Percentiles rank a stretch among this genome's conserved stretches.
phyloP scores from a whole-genome alignment of 2,888 invertebrate species.

The Cheiracanthium punctorium region DNA sequence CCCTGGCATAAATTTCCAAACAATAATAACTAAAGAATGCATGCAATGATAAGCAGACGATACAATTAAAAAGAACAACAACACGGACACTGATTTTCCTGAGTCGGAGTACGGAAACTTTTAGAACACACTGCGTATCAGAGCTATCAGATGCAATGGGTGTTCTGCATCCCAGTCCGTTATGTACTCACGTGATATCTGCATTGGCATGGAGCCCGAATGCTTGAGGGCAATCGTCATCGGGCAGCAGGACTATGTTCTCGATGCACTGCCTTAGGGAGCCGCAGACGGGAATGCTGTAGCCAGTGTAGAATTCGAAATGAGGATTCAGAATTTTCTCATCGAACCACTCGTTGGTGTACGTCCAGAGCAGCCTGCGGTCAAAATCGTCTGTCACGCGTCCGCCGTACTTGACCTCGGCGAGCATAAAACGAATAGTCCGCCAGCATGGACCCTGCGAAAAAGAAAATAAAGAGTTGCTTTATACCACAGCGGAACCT shows the following conservation, averaged over 20 bases:
- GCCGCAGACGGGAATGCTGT: conserved; percentile 90
- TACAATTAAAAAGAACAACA: too few species aligned
- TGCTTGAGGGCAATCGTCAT: conserved; percentile 93
- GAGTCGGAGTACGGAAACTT: too few species aligned
- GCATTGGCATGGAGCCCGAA: conserved; percentile 98
- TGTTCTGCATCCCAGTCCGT: too few species aligned
- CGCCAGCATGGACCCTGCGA: conserved; percentile 93
- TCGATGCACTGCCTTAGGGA: conserved; percentile 80
- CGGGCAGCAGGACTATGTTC: conserved; percentile 89
- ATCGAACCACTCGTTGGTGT: conserved; percentile 94
- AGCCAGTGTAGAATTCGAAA: conserved; percentile 95
- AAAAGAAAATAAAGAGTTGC: too few species aligned
- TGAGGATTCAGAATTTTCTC: conserved; percentile 89
- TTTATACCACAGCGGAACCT: too few species aligned
- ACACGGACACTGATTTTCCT: too few species aligned
- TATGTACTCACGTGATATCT: conserved; percentile 91
- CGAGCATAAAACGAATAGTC: conserved; percentile 97
- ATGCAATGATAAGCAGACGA: too few species aligned
- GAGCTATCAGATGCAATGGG: neutral
- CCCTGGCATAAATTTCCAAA: too few species aligned
- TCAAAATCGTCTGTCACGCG: conserved; percentile 98
- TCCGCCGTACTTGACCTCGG: conserved; percentile 90
- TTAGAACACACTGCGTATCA: too few species aligned
- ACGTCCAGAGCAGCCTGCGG: conserved; percentile 92
- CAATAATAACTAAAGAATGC: too few species aligned